Base-by-base conservation (phyloP, 2,888 invertebrate species). In the Eristalis intricaria region DNA sequence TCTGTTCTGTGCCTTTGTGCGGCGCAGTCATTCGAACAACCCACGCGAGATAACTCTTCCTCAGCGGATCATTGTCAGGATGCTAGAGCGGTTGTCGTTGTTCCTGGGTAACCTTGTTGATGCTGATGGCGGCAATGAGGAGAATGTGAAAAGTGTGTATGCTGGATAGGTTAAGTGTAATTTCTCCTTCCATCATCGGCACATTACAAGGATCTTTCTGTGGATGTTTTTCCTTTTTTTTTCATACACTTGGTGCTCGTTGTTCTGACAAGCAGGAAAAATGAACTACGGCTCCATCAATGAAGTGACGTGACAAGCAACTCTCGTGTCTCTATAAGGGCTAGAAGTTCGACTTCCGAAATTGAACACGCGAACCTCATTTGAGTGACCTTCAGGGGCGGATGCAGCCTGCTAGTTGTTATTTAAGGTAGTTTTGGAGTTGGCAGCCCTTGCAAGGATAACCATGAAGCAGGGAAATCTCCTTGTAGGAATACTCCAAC, bases 71-170 rank as follows among this genome's bases (percentile, higher is more conserved):
- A 69, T 69, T 69, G 73, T 73, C 71, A 76, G 64, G 50, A 50
- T 50, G 56, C 32, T 40, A 56, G 38, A 66, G 71, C 35, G 11
- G 19, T 69, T 58, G 63, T 35, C 32, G 56, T 64, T 56, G 29
- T 68, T 77, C 68, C 40, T 58, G 56, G 68, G 66, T 65, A 68
- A 68, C 68, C 61, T 29, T 63, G 35, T 66, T 71, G 61, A 56
- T 63, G 35, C 61, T 71, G 56, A 63, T 77, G 65, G 66, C 68
- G 66, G 56, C 68, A 66, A 83, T 71, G 70, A 50, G 76, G 71
- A 71, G 64, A 81, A 75, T 81, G 74, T 81, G 81, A 68, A 80
- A 80, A 68, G 74, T 74, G 74, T 80, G 74, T 74, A 50, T 74
- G 56, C 63, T 29, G 66, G 19, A 68, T 73, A 69, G 81, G 69